Evolutionary conservation across 2,113 vertebrate genomes (phyloP).

Genomic region (Petrocephalus microphthalmus): DNA sequence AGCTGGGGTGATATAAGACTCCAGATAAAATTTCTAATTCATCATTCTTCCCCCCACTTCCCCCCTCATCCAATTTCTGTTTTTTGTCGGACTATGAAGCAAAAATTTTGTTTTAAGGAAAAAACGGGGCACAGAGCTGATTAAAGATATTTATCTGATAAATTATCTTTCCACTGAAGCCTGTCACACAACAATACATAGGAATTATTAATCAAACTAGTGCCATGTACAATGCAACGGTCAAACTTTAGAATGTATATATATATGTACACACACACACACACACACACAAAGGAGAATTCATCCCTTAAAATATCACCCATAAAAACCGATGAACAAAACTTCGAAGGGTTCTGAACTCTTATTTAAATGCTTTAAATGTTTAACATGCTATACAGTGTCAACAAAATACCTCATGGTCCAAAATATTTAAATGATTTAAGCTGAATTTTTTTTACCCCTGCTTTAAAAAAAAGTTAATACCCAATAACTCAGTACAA

Average conservation of each 20-base stretch:
- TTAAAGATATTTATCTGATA: not conserved
- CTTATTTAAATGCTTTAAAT: too few species aligned
- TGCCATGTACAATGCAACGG: too few species aligned
- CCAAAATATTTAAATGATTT: too few species aligned
- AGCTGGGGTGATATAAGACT: not conserved
- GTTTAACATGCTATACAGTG: too few species aligned
- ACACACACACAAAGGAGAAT: too few species aligned
- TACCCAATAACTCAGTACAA: not conserved
- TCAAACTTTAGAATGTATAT: too few species aligned
- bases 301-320: too few species aligned
- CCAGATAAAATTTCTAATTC: not conserved
- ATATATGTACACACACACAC: too few species aligned
- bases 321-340: too few species aligned
- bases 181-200: not conserved
- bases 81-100: not conserved
- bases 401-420: too few species aligned
- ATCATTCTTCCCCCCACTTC: not conserved
- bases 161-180: not conserved
- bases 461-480: not conserved
- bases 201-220: too few species aligned
- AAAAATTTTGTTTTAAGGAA: not conserved
- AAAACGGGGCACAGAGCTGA: not conserved
- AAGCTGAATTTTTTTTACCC: not conserved
- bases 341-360: too few species aligned
- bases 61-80: not conserved